A percentile compares a stretch with the other conserved stretches of the same genome.
These are phyloP conservation scores for Thunnus maccoyii DNA, from an alignment of 2,113 vertebrate species.

Conservation along the genomic window DNA sequence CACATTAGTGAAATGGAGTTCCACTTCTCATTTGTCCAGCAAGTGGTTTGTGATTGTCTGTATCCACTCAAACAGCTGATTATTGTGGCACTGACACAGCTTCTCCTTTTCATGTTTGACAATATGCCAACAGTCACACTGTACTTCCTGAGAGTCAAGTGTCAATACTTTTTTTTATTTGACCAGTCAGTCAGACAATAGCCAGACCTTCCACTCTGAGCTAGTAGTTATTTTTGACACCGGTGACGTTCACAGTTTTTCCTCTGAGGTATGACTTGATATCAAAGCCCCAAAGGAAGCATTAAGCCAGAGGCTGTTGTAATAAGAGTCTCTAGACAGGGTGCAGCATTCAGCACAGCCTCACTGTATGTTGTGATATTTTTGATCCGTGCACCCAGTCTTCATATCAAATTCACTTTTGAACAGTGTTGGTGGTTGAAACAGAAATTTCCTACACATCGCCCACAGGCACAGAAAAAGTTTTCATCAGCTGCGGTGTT, in stretches of 20 bases:
- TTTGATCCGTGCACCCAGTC: too few relatives aligned
- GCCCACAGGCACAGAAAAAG: not conserved
- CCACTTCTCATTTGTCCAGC: not conserved
- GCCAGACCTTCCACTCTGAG: not conserved
- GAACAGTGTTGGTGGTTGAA: not conserved
- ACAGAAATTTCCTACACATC: not conserved
- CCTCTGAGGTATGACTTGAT: not conserved
- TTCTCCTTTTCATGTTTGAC: not conserved
- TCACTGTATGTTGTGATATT: not conserved
- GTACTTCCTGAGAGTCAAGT: not conserved
- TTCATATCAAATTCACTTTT: too few relatives aligned
- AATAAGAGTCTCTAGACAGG: not conserved
- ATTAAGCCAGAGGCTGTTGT: not conserved
- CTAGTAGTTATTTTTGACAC: not conserved
- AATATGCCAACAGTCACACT: not conserved
- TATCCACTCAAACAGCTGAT: not conserved
- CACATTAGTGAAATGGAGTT: not conserved
- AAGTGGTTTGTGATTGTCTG: not conserved
- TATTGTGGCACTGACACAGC: not conserved
- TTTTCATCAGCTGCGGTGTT: not conserved
- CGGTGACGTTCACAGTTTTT: not conserved
- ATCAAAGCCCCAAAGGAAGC: not conserved
- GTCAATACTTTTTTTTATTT: not conserved
- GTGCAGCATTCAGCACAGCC: too few relatives aligned
- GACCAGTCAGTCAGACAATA: not conserved